Evolutionary conservation across 2,113 vertebrate species (phyloP).

Genomic region (Caloenas nicobarica): DNA sequence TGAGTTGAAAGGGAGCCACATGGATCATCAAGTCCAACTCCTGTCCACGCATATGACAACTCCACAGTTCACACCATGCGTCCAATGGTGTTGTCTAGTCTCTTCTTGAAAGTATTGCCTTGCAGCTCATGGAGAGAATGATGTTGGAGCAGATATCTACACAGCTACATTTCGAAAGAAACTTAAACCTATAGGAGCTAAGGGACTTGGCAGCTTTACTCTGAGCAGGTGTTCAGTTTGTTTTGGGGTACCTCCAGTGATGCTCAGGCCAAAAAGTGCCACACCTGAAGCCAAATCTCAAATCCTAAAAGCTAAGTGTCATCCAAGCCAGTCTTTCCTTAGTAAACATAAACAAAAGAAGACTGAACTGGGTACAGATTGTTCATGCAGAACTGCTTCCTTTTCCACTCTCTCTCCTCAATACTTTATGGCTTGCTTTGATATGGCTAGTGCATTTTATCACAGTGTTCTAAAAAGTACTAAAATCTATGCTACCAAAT

Average conservation of each 20-base stretch:
- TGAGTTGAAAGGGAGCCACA: too few relatives aligned
- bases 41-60: too few relatives aligned
- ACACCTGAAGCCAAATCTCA: neutral
- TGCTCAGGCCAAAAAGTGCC: neutral
- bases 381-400: neutral
- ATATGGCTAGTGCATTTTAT: neutral
- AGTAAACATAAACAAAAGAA: neutral
- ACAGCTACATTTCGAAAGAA: neutral
- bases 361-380: neutral
- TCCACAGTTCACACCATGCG: too few relatives aligned
- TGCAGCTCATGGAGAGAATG: neutral
- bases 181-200: neutral
- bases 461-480: neutral
- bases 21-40: too few relatives aligned
- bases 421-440: neutral
- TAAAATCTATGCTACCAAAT: neutral
- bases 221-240: neutral
- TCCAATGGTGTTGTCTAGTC: too few relatives aligned
- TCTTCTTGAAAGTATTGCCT: neutral
- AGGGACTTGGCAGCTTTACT: neutral
- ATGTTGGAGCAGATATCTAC: neutral
- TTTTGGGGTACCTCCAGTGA: neutral
- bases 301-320: neutral
- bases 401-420: neutral
- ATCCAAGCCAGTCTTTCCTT: neutral